Evolutionary conservation across 2,797 vertebrate species (phyloP), one percentile per base, ranked within the genome.

Genomic region (Chromis chromis): DNA sequence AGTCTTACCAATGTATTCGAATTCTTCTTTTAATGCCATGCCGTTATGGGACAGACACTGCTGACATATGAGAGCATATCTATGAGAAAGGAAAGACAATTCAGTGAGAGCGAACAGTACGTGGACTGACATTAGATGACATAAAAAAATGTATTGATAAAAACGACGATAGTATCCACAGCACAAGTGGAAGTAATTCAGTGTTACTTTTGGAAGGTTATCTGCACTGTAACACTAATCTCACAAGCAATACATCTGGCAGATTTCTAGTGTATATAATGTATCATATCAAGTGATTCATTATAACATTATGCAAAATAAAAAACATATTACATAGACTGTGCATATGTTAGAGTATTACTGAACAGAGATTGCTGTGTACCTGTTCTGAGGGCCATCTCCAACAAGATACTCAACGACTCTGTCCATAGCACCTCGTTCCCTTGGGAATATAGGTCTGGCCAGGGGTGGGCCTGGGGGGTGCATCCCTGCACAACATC

Each of bases 21-120:
- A 99, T 91, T 99, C 98, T 89, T 99, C 98, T 86, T 97, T 98
- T 94, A 99, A 95, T 89, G 98, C 97, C 98, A 99, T 99, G 85
- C 98, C 98, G 91, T 99, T 99, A 93, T 99, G 98, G 88, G 97
- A 99, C 91, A 96, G 95, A 91, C 98, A 99, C 70, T 99, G 98
- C 89, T 99, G 98, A 94, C 98, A 99, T 94, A 99, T 95, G 87
- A 99, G 96, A 64, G 98, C 98, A 0, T 97, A 99, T 93, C 98
- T 99, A 83, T 61, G 74, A 72, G 56, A 65, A 70, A 49, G 63
- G 54, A 81, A 72, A 83, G 65, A 77, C 64, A 86, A 72, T 63
- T 19, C 33, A 58, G 71, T 81, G 69, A 78, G 56, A 16, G 60
- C 31, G 57, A 22, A 53, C 21, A 83, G 65, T n/a, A 44, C 44